Evolutionary conservation across 2,113 vertebrate genomes (phyloP), one percentile per base, ranked within the genome.

Genomic region (Theropithecus gelada): DNA sequence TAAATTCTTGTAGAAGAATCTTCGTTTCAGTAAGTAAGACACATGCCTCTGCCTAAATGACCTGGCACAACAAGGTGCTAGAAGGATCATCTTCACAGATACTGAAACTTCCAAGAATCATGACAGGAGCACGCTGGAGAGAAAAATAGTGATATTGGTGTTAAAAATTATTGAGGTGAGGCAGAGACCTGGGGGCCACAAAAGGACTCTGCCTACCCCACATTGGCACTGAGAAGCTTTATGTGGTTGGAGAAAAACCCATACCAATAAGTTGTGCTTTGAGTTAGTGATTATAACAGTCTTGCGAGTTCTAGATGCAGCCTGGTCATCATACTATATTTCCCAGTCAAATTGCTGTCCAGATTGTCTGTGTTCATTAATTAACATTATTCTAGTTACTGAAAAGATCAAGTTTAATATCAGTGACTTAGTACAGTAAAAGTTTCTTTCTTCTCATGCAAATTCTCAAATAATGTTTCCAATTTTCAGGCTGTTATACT

Each of bases 11-110:
- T 30, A 94, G 23, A 79, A 78, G 48, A 78, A 35, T 61, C 57
- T 90, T 57, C 25, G 52, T 76, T 95, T 97, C 23, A 73, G 43
- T 30, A 85, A 87, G 52, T 79, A 82, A 90, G n/a, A 84, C 81
- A 45, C 13, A 70, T 23, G 27, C 18, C 43, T 96, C 48, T 72
- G 23, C n/a, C 43, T 92, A 79, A 95, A 64, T 83, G 89, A 93
- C 32, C 40, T 94, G n/a, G 32, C 55, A 61, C 1, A 40, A 25
- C 22, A 78, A 68, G 30, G 7, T 78, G 43, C 25, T 89, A 43
- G n/a, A 89, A 97, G 32, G n/a, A 94, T 72, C 27, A 75, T 75
- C 68, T 73, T 12, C 22, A 35, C 85, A 48, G 87, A 61, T 91
- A 75, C 25, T 76, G 64, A 90, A 38, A 81, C 32, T 87, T 90